phyloP scores from a whole-genome alignment of 2,113 vertebrate genomes.

The Macrotus californicus region DNA sequence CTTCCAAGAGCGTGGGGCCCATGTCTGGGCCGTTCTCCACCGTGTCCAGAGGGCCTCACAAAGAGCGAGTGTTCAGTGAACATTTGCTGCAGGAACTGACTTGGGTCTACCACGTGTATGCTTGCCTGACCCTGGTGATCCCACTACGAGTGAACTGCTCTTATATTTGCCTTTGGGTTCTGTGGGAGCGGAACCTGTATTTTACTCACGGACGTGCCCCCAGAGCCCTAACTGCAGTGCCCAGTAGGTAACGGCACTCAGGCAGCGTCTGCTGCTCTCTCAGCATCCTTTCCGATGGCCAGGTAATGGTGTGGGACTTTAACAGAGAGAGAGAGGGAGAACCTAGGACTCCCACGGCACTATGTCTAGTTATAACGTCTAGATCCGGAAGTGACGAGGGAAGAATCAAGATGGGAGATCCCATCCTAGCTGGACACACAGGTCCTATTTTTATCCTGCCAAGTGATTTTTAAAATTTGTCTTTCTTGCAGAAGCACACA shows the following conservation, averaged over 20 bases:
- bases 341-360: rapidly evolving
- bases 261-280: neutral
- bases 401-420: neutral
- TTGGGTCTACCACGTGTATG: neutral
- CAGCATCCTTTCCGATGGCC: neutral
- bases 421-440: neutral
- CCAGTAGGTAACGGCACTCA: neutral
- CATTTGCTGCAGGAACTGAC: neutral
- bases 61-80: neutral
- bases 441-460: neutral
- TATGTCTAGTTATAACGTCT: neutral
- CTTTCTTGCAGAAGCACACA: neutral
- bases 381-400: neutral
- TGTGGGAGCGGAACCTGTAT: neutral
- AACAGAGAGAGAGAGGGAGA: neutral
- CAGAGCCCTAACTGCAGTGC: neutral
- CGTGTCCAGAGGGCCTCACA: neutral
- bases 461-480: neutral
- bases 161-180: neutral
- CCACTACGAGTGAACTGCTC: neutral
- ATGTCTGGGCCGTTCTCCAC: neutral
- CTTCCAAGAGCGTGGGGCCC: neutral
- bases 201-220: neutral
- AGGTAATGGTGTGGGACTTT: neutral
- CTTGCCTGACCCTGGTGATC: neutral